These are phyloP conservation scores for Anolis carolinensis DNA, from an alignment of 2,113 vertebrate genomes.

Conservation along the genomic window DNA sequence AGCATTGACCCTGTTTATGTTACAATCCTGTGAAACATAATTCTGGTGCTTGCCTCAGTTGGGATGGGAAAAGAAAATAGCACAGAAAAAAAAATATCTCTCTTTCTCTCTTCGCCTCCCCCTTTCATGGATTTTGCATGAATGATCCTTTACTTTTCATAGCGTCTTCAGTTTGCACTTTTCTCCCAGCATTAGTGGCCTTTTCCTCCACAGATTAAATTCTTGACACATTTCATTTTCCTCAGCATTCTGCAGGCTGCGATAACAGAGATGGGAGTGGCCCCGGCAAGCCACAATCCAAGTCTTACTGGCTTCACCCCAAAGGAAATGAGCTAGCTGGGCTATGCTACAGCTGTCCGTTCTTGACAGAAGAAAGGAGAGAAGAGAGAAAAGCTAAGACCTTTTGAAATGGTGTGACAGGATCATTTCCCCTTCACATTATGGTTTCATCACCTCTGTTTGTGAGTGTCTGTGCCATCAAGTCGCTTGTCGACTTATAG, in stretches of 20 bases:
- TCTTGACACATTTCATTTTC: neutral
- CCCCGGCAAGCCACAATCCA: accelerated
- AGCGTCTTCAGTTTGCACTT: neutral
- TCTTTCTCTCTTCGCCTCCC: neutral
- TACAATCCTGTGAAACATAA: neutral
- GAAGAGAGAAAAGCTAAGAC: neutral
- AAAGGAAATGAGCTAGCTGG: neutral
- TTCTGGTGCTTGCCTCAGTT: too few species aligned
- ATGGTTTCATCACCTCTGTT: neutral
- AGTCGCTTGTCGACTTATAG: too few species aligned
- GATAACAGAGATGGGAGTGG: neutral
- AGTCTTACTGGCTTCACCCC: accelerated
- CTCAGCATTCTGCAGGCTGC: neutral
- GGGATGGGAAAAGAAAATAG: neutral
- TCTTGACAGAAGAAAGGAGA: neutral
- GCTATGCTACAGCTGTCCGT: accelerated
- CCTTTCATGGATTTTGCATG: neutral
- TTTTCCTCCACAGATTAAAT: neutral
- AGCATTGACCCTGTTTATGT: neutral
- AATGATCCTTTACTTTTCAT: neutral
- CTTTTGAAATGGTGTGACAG: neutral
- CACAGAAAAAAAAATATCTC: neutral
- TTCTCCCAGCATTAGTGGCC: neutral
- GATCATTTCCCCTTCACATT: neutral
- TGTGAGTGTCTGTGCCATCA: too few species aligned